Conservation (phyloP, 2,797 vertebrate species). For the Anableps anableps region DNA sequence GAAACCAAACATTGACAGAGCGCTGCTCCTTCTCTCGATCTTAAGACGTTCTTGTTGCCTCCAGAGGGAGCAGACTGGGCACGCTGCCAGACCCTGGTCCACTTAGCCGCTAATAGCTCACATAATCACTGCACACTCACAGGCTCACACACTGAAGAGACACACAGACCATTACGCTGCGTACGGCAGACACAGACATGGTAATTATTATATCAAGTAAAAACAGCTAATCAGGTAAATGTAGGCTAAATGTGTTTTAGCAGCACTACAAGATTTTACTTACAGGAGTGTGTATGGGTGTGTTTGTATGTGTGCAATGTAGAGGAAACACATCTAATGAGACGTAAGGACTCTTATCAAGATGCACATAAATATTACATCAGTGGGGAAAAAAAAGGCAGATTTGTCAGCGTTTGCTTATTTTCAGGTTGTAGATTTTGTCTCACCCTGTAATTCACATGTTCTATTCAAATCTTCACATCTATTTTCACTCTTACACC, state of each 20-base stretch:
- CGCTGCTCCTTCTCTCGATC: conserved; percentile 64
- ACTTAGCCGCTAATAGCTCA: conserved; percentile 70
- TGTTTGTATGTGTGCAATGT: not conserved
- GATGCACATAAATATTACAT: not conserved
- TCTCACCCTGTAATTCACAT: not conserved
- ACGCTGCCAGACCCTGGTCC: conserved; percentile 61
- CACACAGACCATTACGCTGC: conserved; percentile 19
- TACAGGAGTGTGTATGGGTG: not conserved
- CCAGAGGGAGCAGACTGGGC: conserved; percentile 64
- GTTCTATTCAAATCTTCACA: not conserved
- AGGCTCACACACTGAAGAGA: conserved; percentile 2
- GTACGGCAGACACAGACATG: conserved; percentile 27
- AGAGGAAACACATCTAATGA: conserved; percentile 7
- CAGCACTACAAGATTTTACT: conserved; percentile 19
- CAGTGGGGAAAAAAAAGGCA: not conserved
- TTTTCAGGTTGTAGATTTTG: not conserved
- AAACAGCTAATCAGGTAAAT: conserved; percentile 56
- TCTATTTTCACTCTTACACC: not conserved
- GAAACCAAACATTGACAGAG: conserved; percentile 76
- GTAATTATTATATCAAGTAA: conserved; percentile 49
- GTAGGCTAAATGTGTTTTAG: conserved; percentile 34
- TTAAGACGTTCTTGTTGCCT: conserved; percentile 66
- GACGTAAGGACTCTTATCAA: not conserved
- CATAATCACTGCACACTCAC: conserved; percentile 59
- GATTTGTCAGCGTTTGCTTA: not conserved